These are phyloP conservation scores for Chiloscyllium punctatum DNA, from an alignment of 2,797 vertebrate species.

Conservation along the genomic window DNA sequence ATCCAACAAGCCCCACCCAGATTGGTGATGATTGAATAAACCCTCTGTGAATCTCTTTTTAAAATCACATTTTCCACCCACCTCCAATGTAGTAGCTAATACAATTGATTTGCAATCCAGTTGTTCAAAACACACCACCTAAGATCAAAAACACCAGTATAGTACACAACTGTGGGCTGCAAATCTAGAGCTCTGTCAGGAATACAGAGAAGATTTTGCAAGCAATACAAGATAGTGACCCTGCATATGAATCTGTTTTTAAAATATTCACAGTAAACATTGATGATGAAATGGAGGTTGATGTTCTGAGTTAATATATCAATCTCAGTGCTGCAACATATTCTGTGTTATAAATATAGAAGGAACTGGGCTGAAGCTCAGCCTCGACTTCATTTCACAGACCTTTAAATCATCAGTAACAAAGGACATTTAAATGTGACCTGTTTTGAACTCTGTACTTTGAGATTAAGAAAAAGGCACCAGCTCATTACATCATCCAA, in stretches of 20 bases:
- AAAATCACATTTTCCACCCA: not conserved
- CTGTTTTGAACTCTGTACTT: not conserved
- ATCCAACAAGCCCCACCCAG: not conserved
- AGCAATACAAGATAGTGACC: not conserved
- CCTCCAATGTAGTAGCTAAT: not conserved
- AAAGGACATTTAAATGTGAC: not conserved
- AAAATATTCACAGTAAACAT: not conserved
- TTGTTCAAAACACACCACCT: not conserved
- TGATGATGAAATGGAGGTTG: not conserved
- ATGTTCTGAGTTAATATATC: not conserved
- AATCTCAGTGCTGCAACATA: not conserved
- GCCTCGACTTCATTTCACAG: not conserved
- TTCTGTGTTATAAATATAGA: not conserved
- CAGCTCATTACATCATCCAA: not conserved
- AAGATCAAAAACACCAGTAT: not conserved
- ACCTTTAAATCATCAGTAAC: not conserved
- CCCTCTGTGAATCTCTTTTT: not conserved
- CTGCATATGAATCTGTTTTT: not conserved
- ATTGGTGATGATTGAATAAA: not conserved
- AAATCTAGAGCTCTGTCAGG: not conserved
- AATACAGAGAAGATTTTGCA: not conserved
- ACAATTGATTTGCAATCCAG: not conserved
- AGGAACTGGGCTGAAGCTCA: not conserved
- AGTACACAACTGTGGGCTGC: not conserved
- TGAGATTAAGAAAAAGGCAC: not conserved